Evolutionary conservation across 2,113 vertebrate genomes (phyloP).

Genomic region (Channa maculata): DNA sequence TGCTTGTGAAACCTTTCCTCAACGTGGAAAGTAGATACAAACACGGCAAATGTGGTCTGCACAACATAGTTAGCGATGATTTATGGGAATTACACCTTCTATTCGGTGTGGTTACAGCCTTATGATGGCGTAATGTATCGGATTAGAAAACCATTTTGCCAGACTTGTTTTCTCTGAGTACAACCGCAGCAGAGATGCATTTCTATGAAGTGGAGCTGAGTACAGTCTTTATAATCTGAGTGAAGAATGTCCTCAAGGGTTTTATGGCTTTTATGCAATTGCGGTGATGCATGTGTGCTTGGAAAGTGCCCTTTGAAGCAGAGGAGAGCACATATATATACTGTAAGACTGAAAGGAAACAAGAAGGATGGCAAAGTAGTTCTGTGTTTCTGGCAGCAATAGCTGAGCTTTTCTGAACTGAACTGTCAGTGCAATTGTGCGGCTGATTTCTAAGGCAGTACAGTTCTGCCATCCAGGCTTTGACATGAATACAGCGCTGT

Average conservation of each 20-base stretch:
- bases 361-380: neutral
- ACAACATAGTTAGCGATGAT: neutral
- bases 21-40: neutral
- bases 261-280: constrained; percentile 36
- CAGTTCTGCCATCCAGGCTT: neutral
- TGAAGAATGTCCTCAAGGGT: constrained; percentile 32
- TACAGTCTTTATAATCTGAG: constrained; percentile 12
- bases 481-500: neutral
- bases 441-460: no score
- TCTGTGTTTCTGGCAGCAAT: neutral
- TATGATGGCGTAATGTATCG: neutral
- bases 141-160: constrained; percentile 20
- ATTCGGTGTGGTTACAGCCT: constrained; percentile 6
- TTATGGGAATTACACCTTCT: constrained; percentile 13
- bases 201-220: constrained; percentile 24
- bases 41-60: neutral
- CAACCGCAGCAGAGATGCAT: neutral
- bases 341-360: neutral
- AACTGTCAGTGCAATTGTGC: neutral
- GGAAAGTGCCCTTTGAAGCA: neutral
- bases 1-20: neutral
- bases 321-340: neutral
- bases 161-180: constrained; percentile 32
- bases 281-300: neutral
- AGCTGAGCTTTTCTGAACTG: neutral